These are phyloP conservation scores for Radopholus similis DNA, from an alignment of 1,140 invertebrate genomes.

Conservation along the genomic window DNA sequence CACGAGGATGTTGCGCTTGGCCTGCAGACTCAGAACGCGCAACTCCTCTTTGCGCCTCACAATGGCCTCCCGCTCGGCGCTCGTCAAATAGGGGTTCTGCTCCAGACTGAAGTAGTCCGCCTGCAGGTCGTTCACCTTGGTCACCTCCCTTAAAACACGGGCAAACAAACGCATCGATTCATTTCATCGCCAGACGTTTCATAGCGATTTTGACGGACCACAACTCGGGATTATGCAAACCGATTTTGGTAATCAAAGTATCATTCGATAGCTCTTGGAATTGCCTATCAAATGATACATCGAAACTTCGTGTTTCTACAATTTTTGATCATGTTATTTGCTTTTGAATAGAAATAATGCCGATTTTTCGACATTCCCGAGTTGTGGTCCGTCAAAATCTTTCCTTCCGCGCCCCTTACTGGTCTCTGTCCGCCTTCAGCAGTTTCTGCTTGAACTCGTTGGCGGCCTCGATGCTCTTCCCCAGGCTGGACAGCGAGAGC, in stretches of 20 bases:
- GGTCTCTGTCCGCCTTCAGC: slow-evolving; percentile 22
- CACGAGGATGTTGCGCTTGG: slow-evolving; percentile 31
- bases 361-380: background rate
- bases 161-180: background rate
- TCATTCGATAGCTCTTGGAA: too few relatives aligned
- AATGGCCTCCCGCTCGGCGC: slow-evolving; percentile 66
- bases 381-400: too few relatives aligned
- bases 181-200: slow-evolving; percentile 42
- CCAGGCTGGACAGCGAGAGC: slow-evolving; percentile 15
- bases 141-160: slow-evolving; percentile 29
- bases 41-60: slow-evolving; percentile 49
- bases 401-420: slow-evolving; percentile 23
- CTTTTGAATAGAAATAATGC: too few relatives aligned
- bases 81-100: slow-evolving; percentile 43
- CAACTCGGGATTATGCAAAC: too few relatives aligned
- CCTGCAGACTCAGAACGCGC: slow-evolving; percentile 22
- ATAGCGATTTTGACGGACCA: too few relatives aligned
- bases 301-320: too few relatives aligned
- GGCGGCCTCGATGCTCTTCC: slow-evolving; percentile 15
- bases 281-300: too few relatives aligned
- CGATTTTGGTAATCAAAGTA: slow-evolving; percentile 25
- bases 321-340: too few relatives aligned
- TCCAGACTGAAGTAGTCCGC: slow-evolving; percentile 51
- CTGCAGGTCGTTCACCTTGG: slow-evolving; percentile 46
- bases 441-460: slow-evolving; percentile 30